Evolutionary conservation across 2,113 vertebrate species (phyloP), one percentile per base, ranked within the genome.

Genomic region (Tauraco erythrolophus): DNA sequence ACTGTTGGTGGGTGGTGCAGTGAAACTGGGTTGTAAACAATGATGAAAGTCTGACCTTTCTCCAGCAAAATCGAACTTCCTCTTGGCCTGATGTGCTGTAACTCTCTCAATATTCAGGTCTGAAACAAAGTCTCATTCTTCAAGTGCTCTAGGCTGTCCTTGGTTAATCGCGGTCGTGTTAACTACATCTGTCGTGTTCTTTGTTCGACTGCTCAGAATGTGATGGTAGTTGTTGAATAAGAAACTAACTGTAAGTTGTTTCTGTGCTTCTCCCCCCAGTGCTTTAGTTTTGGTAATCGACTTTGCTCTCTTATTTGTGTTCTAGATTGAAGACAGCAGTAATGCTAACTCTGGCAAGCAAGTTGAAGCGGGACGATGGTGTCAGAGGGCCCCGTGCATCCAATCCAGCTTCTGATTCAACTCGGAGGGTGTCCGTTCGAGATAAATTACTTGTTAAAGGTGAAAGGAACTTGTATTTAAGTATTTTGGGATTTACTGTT

Each of bases 361-460:
- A 99, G 96, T 95, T 99, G 97, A 99, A 99, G 98, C 98, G 99
- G 96, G 99, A 99, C 16, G 99, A 99, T 8, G 99, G 99, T 37
- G 98, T 99, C 94, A 98, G 98, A 96, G 98, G 99, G 7, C 98
- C 98, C 88, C 98, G 99, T 84, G 85, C 98, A 16, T 83, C 99
- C 7, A 98, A 97, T 82, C 61, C 98, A 51, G 91, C 98, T 62
- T 97, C 98, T 0, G 99, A 99, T 96, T 99, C 99, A 65, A 97
- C 99, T 33, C 99, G 99, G 89, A 98, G 99, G 90, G 98, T 99
- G 91, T 99, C 99, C 62, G 98, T 99, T 94, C 98, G 99, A 78
- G 99, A 99, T 96, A 98, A 99, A 65, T 96, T 99, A 74, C 99
- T 99, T 56, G 99, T 99, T 97, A 99, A 99, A 99, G 99, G 99